Evolutionary conservation across 2,797 vertebrate species (phyloP).

Genomic region (Oryzias sinensis): DNA sequence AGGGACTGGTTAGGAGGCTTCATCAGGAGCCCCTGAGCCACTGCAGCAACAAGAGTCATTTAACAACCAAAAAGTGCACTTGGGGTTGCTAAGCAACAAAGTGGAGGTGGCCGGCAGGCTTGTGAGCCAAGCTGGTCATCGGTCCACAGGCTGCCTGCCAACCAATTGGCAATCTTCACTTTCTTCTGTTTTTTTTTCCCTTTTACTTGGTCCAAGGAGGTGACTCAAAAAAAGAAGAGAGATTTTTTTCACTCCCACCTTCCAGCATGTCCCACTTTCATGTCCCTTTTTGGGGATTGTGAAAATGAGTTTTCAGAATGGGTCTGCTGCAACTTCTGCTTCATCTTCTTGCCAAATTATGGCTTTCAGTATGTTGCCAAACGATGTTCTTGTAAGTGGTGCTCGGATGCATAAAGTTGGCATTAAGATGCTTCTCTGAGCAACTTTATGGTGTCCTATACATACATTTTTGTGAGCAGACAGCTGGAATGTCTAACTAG

Average conservation of each 20-base stretch:
- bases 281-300: slow-evolving; percentile 72
- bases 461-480: slow-evolving; percentile 36
- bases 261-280: slow-evolving; percentile 74
- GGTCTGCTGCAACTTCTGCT: slow-evolving; percentile 53
- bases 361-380: slow-evolving; percentile 37
- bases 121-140: slow-evolving; percentile 55
- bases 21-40: slow-evolving; percentile 73
- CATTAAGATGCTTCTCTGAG: slow-evolving; percentile 30
- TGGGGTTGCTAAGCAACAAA: slow-evolving; percentile 78
- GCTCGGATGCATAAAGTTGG: slow-evolving; percentile 22
- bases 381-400: slow-evolving; percentile 25
- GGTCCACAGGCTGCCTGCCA: slow-evolving; percentile 67
- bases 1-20: slow-evolving; percentile 69
- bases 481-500: slow-evolving; percentile 20
- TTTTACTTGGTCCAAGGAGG: slow-evolving; percentile 63
- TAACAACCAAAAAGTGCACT: slow-evolving; percentile 73
- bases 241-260: slow-evolving; percentile 57
- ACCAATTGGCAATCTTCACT: slow-evolving; percentile 69
- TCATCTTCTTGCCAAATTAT: slow-evolving; percentile 49
- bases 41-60: slow-evolving; percentile 77
- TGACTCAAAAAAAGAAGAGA: slow-evolving; percentile 38
- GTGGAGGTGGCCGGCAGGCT: slow-evolving; percentile 62
- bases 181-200: slow-evolving; percentile 43
- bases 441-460: slow-evolving; percentile 23
- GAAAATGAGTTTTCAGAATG: slow-evolving; percentile 64